These are phyloP conservation scores for Megalonaias nervosa DNA, from an alignment of 1,140 invertebrate species.

Conservation along the genomic window DNA sequence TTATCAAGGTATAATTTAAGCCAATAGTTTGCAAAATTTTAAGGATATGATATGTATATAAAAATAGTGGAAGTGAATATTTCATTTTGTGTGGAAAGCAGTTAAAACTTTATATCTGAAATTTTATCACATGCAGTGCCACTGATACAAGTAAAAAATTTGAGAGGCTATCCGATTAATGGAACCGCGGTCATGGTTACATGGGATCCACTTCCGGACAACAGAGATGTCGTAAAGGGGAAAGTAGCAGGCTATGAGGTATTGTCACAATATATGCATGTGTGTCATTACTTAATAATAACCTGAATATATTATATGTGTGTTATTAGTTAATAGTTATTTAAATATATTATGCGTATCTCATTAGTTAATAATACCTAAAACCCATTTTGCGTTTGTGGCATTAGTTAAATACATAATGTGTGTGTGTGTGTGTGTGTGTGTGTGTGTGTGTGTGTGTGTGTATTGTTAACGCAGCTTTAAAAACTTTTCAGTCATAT, in stretches of 20 bases:
- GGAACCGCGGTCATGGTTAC: constrained; percentile 93
- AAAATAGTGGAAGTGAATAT: too few relatives aligned
- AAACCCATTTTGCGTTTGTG: neutral
- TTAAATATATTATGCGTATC: neutral
- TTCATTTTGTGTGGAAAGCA: too few relatives aligned
- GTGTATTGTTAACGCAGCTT: too few relatives aligned
- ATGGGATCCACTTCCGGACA: constrained; percentile 90
- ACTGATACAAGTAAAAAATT: constrained; percentile 87
- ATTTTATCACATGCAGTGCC: constrained; percentile 78
- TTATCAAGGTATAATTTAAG: too few relatives aligned
- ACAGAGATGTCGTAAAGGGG: constrained; percentile 87
- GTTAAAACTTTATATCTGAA: too few relatives aligned
- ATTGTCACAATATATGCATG: constrained; percentile 51
- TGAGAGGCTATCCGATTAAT: constrained; percentile 85
- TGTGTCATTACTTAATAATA: neutral
- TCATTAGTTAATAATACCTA: constrained; percentile 57
- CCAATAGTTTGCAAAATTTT: too few relatives aligned
- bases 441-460: neutral
- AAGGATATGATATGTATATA: too few relatives aligned
- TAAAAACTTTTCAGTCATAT: too few relatives aligned
- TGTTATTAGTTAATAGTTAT: neutral
- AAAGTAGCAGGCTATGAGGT: constrained; percentile 93
- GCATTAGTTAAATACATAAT: neutral
- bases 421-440: neutral
- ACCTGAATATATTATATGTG: neutral